Evolutionary conservation across 2,797 vertebrate genomes (phyloP).

Genomic region (Falco novaeseelandiae): DNA sequence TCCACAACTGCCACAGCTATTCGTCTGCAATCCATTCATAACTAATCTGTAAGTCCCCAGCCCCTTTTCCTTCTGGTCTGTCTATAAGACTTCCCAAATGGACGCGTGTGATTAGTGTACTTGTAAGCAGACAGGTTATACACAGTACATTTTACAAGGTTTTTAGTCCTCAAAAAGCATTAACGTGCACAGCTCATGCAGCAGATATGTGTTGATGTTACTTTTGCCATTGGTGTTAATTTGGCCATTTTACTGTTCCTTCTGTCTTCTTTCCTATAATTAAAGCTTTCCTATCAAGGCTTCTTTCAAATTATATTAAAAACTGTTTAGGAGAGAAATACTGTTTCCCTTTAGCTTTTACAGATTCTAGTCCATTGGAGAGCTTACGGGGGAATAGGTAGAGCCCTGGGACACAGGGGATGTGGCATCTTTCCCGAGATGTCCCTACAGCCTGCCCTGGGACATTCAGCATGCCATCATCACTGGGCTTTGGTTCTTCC

Average conservation of each 20-base stretch:
- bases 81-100: not conserved
- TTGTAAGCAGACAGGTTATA: not conserved
- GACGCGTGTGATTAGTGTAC: not conserved
- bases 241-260: not conserved
- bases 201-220: not conserved
- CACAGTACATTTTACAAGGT: not conserved
- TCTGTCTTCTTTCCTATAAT: not conserved
- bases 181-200: not conserved
- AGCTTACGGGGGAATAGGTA: not conserved
- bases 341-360: not conserved
- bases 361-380: not conserved
- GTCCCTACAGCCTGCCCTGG: not conserved
- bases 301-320: not conserved
- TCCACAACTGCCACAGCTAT: not conserved
- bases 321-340: not conserved
- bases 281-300: not conserved
- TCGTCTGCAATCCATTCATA: slow-evolving; percentile 2
- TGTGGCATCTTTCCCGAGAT: not conserved
- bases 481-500: not conserved
- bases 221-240: not conserved
- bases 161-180: not conserved
- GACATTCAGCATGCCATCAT: not conserved
- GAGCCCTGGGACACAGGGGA: not conserved
- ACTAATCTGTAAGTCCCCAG: not conserved
- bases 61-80: not conserved